Base-by-base conservation (phyloP, 2,113 vertebrate species). In the Xyliphius kryptos region DNA sequence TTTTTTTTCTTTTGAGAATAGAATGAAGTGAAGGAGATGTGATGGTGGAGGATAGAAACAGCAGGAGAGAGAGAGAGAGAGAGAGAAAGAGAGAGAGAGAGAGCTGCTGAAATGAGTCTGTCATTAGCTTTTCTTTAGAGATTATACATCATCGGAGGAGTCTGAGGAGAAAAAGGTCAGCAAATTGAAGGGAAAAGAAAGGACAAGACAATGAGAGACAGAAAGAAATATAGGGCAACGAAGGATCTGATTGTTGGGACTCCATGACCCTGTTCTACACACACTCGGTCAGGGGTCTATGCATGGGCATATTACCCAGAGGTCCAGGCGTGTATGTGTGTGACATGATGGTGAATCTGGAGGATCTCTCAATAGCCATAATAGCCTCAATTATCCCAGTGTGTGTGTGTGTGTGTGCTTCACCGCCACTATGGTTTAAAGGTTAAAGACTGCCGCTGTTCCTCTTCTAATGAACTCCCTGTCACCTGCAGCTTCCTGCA, bases 351-450 rank as follows among this genome's bases (percentile, higher is more conserved):
- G n/a, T n/a, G n/a, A n/a, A n/a, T n/a, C n/a, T n/a, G n/a, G n/a
- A n/a, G n/a, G n/a, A n/a, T 47, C 54, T 67, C 48, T 26, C 5
- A 38, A 48, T 22, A 48, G 51, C 58, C 59, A 20, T 59, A 72
- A 72, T 68, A 49, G 41, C 62, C 65, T 68, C 65, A 72, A 68
- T 72, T 67, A 72, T 21, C 22, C n/a, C n/a, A n/a, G n/a, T n/a
- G n/a, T n/a, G n/a, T n/a, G n/a, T 21, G 55, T 26, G 41, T 36
- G 65, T 67, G n/a, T 48, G 48, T 9, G 48, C 40, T 49, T 47
- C 54, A 58, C 47, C 48, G 70, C 16, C 58, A 62, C 51, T 12
- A 32, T 9, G 52, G n/a, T 59, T 67, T 53, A 62, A 52, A 57
- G 70, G 54, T 72, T 59, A 63, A 68, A 55, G 47, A 66, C 65